Evolutionary conservation across 2,888 invertebrate genomes (phyloP).

Genomic region (Pilophorus perplexus): DNA sequence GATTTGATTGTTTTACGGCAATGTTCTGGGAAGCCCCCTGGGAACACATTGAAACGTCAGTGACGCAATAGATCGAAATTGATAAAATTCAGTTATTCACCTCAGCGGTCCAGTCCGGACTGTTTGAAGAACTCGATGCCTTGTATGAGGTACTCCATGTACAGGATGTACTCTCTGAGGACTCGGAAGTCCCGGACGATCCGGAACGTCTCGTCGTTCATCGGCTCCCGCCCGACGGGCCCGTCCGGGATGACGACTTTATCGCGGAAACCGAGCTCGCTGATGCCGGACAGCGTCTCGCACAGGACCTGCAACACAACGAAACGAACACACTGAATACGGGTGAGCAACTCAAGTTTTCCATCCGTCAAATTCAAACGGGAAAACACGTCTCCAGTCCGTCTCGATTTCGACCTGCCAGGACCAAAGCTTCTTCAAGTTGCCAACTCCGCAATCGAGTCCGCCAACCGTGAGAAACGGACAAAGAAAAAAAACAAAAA

Average conservation of each 20-base stretch:
- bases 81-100: no score
- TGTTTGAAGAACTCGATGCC: constrained; percentile 54
- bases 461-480: constrained; percentile 16
- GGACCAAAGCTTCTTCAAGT: no score
- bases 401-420: no score
- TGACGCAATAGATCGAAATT: no score
- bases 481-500: constrained; percentile 9
- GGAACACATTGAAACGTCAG: no score
- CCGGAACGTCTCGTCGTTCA: constrained; percentile 53
- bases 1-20: no score
- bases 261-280: constrained; percentile 54
- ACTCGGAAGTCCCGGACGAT: constrained; percentile 62
- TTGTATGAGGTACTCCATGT: constrained; percentile 59
- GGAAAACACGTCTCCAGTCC: no score
- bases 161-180: constrained; percentile 63
- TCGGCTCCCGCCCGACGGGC: constrained; percentile 54
- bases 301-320: constrained; percentile 63
- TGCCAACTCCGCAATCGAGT: no score
- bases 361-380: no score
- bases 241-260: constrained; percentile 56
- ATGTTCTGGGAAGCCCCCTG: no score
- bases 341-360: no score
- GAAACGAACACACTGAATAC: no score
- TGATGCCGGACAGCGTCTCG: constrained; percentile 63
- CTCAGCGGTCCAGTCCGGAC: background rate